Conservation (phyloP, 2,797 vertebrate genomes). For the Antrozous pallidus region DNA sequence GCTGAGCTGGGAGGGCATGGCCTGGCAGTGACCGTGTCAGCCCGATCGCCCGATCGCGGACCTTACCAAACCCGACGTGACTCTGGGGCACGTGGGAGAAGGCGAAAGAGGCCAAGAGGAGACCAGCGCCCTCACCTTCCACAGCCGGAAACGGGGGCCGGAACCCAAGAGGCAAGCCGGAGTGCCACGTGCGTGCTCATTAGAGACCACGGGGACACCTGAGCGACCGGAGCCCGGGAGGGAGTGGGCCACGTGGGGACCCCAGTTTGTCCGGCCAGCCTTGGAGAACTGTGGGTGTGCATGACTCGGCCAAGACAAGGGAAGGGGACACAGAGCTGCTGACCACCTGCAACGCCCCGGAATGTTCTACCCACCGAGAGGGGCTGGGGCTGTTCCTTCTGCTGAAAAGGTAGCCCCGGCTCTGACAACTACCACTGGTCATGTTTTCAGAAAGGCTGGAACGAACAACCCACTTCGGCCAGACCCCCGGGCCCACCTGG, state of each 20-base stretch:
- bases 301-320: background rate
- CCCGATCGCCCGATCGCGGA: too few species aligned
- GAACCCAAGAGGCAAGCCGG: background rate
- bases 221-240: background rate
- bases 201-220: background rate
- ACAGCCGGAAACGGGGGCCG: background rate
- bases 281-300: background rate
- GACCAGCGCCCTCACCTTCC: background rate
- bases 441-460: background rate
- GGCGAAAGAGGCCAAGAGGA: background rate
- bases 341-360: background rate
- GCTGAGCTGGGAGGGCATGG: background rate
- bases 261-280: background rate
- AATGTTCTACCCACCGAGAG: background rate
- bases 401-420: too few species aligned
- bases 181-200: background rate
- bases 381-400: too few species aligned
- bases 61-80: background rate
- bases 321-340: background rate
- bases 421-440: too few species aligned
- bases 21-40: fast-evolving
- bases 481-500: background rate
- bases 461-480: background rate
- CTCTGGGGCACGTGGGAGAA: background rate
- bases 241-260: fast-evolving